Conservation (phyloP, 1,140 invertebrate genomes). For the Pomacea maculata region DNA sequence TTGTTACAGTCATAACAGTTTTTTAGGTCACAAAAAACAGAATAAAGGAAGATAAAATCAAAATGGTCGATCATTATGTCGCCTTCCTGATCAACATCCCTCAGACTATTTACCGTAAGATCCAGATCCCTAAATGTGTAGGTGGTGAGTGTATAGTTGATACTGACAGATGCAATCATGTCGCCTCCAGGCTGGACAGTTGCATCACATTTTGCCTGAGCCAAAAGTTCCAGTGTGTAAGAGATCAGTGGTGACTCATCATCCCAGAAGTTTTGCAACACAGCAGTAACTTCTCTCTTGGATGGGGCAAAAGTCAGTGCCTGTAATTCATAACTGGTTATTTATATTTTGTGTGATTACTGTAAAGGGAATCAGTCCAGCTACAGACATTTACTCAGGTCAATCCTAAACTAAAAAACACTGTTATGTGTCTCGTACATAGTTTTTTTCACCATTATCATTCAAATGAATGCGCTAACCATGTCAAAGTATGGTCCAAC, state of each 20-base stretch:
- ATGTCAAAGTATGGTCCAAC: conserved; percentile 42
- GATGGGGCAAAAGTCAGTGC: conserved; percentile 33
- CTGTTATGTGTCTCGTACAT: not conserved
- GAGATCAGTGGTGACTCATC: conserved; percentile 38
- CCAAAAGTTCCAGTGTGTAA: conserved; percentile 33
- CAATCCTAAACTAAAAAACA: not conserved
- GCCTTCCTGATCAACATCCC: not conserved
- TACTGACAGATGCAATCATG: conserved; percentile 25
- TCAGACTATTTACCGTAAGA: conserved; percentile 28
- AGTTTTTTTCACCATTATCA: not conserved
- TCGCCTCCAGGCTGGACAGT: conserved; percentile 3
- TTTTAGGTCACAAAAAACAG: too few relatives aligned
- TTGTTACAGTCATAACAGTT: too few relatives aligned
- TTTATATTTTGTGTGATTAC: not conserved
- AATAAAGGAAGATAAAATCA: too few relatives aligned
- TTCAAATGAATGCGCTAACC: conserved; percentile 29
- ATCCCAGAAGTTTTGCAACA: conserved; percentile 44
- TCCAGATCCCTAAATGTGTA: conserved; percentile 40
- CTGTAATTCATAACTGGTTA: conserved; percentile 22
- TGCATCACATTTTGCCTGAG: conserved; percentile 26
- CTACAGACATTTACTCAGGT: not conserved
- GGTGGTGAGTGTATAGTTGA: conserved; percentile 28
- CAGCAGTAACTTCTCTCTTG: conserved; percentile 21
- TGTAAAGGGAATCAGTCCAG: not conserved
- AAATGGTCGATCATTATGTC: too few relatives aligned